Evolutionary conservation across 2,113 vertebrate genomes (phyloP), one percentile per base, ranked within the genome.

Genomic region (Sceloporus tristichus): DNA sequence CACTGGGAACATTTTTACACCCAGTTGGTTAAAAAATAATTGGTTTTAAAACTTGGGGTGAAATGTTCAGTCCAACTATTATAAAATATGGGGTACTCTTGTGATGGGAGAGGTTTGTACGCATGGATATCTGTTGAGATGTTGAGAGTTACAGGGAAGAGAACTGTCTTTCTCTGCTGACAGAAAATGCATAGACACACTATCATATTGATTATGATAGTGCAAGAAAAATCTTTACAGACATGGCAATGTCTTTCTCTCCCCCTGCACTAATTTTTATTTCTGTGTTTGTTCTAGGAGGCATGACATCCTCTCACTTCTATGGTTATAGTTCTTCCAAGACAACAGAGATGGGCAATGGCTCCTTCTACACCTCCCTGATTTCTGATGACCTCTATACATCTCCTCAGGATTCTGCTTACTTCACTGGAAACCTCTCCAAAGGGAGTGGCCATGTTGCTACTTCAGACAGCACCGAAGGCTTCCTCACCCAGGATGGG

Each of bases 281-380:
- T 92, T 87, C 65, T 95, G 65, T 95, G 38, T 92, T 91, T 95
- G 82, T 93, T 96, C 18, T 92, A 99, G 98, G 96, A 96, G 94
- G 96, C 81, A 88, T 95, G 40, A 96, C 96, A 84, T 86, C 91
- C 0, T 93, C 95, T 0, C 88, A 87, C n/a, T 85, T 93, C 80
- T 93, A 89, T 5, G 95, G 96, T 85, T 94, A 85, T 0, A 79
- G 94, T 62, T 95, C 94, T 79, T 96, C 97, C 78, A 93, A 92
- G 91, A 95, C 97, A 87, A 94, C 96, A 3, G 95, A 97, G 0
- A 97, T 96, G 4, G 97, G 96, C 0, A 97, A 97, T 65, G 97
- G 95, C 82, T 97, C 98, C 6, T 97, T 98, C 91, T 99, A 99
- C 93, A 99, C 98, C 0, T 98, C 98, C 56, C 97, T 99, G 93